Evolutionary conservation across 2,888 invertebrate species (phyloP).

Genomic region (Heterodera filipjevi): DNA sequence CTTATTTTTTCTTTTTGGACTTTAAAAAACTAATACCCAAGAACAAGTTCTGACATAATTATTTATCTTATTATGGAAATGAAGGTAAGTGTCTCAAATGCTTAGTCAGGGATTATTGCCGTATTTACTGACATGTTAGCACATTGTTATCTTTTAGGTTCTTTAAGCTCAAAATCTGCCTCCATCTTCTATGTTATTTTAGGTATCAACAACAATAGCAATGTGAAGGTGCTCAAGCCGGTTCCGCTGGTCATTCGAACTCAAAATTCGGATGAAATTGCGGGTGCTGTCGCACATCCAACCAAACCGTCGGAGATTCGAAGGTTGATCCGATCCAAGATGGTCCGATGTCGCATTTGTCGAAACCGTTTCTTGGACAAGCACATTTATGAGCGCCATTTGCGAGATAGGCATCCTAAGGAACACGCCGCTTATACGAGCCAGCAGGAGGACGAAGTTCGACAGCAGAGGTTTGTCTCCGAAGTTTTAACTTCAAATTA

Average conservation of each 20-base stretch:
- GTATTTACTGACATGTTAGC: too few relatives aligned
- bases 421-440: constrained; percentile 59
- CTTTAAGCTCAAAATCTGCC: not conserved
- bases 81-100: too few relatives aligned
- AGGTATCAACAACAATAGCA: not conserved
- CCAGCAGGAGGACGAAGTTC: constrained; percentile 61
- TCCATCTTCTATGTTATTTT: not conserved
- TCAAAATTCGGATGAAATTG: constrained; percentile 40
- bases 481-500: not conserved
- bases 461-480: constrained; percentile 47
- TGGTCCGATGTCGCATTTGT: constrained; percentile 63
- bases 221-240: constrained; percentile 25
- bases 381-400: constrained; percentile 60
- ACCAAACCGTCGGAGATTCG: constrained; percentile 59
- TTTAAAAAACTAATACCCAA: too few relatives aligned
- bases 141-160: not conserved
- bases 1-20: too few relatives aligned
- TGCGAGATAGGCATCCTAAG: constrained; percentile 58
- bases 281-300: constrained; percentile 49
- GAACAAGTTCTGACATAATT: too few relatives aligned
- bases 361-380: constrained; percentile 64
- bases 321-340: constrained; percentile 55
- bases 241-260: constrained; percentile 44
- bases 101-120: too few relatives aligned
- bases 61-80: too few relatives aligned